Base-by-base conservation (phyloP, 1,140 invertebrate species). In the Drosophila hydei region DNA sequence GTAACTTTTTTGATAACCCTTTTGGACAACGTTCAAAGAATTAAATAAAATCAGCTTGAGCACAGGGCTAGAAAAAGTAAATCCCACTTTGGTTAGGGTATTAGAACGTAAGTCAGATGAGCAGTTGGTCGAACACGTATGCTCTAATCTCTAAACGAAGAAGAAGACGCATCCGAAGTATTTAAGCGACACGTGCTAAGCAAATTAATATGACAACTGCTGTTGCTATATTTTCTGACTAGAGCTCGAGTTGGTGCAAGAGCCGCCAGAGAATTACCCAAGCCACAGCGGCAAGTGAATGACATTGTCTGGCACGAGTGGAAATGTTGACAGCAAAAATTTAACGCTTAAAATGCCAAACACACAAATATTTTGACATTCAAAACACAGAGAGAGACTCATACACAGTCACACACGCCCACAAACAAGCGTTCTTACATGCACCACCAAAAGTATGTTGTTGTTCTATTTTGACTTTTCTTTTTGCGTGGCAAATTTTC, bases 331-430 rank as follows among this genome's bases (percentile, higher is more conserved):
- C 81, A 81, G 81, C 68, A 76, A 52, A 87, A 88, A 88, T 87
- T 87, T 78, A 87, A 87, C 83, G 81, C 81, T 87, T 88, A 79
- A 87, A 87, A 87, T 88, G 83, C 83, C 74, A 78, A 87, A 81
- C 77, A 79, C 72, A 80, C 83, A 88, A 87, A 87, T 79, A 88
- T 88, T 87, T 87, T 87, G 83, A 88, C 79, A 87, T 87, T 78
- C 83, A 81, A 83, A 72, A 64, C 78, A 84, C 76, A 79, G 33
- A 76, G 33, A 27, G n/a, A 23, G 19, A 25, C 4, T 7, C 2
- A 25, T 27, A 63, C 27, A 63, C 55, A 79, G 52, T 60, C 45
- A 61, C 51, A 62, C 59, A 48, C 50, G 61, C 25, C 55, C 52
- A 58, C n/a, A 38, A n/a, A n/a, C n/a, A n/a, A n/a, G n/a, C n/a